Evolutionary conservation across 2,888 invertebrate species (phyloP).

Genomic region (Crocallis elinguaria): DNA sequence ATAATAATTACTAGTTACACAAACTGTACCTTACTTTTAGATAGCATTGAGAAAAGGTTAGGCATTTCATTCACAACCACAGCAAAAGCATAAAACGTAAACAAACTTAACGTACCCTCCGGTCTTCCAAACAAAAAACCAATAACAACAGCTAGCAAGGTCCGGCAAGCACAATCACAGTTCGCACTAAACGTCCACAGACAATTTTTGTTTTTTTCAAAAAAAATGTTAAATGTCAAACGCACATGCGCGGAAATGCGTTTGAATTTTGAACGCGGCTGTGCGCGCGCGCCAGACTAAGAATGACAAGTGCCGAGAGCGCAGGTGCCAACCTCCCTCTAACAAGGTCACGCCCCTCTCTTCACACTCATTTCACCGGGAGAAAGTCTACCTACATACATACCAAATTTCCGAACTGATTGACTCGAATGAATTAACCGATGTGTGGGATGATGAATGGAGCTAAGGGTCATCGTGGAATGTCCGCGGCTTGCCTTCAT

Average conservation of each 20-base stretch:
- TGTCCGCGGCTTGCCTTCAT: slow-evolving; percentile 30
- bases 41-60: too few species aligned
- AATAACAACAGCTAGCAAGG: slow-evolving; percentile 47
- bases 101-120: slow-evolving; percentile 55
- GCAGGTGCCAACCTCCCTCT: slow-evolving; percentile 83
- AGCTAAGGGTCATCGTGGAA: slow-evolving; percentile 51
- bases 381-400: slow-evolving; percentile 85
- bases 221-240: slow-evolving; percentile 40
- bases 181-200: slow-evolving; percentile 67
- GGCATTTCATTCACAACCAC: too few species aligned
- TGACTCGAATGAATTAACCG: slow-evolving; percentile 65
- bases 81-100: slow-evolving; percentile 18
- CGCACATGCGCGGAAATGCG: slow-evolving; percentile 67
- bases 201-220: slow-evolving; percentile 33
- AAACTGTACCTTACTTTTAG: too few species aligned
- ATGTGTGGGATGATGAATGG: slow-evolving; percentile 61
- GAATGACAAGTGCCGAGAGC: slow-evolving; percentile 77
- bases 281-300: slow-evolving; percentile 73
- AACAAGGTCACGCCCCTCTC: slow-evolving; percentile 81
- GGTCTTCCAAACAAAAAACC: slow-evolving; percentile 47
- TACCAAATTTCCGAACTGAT: slow-evolving; percentile 83
- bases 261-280: slow-evolving; percentile 62
- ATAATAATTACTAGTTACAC: too few species aligned
- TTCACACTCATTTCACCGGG: slow-evolving; percentile 76
- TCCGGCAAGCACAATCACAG: slow-evolving; percentile 66